A percentile compares a stretch with the other conserved stretches of the same genome.
Conservation (phyloP, 1,140 invertebrate species). For the Sinonovacula constricta region DNA sequence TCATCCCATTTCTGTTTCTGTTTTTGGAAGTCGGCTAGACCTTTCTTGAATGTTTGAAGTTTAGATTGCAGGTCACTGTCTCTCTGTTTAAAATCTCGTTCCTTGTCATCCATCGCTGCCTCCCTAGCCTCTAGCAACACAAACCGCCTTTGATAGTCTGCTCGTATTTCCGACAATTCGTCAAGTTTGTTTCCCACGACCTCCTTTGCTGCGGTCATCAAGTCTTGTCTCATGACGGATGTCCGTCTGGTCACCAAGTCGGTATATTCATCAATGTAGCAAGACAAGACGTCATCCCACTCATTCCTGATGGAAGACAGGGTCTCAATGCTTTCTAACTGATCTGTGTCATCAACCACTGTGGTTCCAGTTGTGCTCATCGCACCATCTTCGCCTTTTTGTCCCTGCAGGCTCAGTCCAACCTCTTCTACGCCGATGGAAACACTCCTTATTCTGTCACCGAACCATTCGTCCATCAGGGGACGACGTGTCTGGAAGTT, state of each 20-base stretch:
- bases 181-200: constrained; percentile 32
- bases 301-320: constrained; percentile 21
- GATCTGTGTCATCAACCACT: neutral
- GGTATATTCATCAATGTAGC: constrained; percentile 36
- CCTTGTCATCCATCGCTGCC: constrained; percentile 26
- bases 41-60: constrained; percentile 42
- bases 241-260: neutral
- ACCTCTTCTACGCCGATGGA: constrained; percentile 9
- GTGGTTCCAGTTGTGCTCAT: neutral
- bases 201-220: constrained; percentile 19
- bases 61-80: constrained; percentile 46
- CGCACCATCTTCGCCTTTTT: neutral
- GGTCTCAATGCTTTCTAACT: constrained; percentile 20
- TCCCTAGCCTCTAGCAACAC: constrained; percentile 19
- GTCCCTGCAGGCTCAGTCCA: neutral
- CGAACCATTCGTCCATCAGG: no score
- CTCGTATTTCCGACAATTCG: constrained; percentile 26
- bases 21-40: constrained; percentile 43
- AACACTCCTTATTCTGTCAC: no score
- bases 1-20: constrained; percentile 50
- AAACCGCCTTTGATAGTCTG: constrained; percentile 36
- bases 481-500: no score
- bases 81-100: constrained; percentile 49
- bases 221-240: neutral
- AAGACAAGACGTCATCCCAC: constrained; percentile 35